phyloP scores from a whole-genome alignment of 1,140 invertebrate genomes.

The Brachionus paranguensis region DNA sequence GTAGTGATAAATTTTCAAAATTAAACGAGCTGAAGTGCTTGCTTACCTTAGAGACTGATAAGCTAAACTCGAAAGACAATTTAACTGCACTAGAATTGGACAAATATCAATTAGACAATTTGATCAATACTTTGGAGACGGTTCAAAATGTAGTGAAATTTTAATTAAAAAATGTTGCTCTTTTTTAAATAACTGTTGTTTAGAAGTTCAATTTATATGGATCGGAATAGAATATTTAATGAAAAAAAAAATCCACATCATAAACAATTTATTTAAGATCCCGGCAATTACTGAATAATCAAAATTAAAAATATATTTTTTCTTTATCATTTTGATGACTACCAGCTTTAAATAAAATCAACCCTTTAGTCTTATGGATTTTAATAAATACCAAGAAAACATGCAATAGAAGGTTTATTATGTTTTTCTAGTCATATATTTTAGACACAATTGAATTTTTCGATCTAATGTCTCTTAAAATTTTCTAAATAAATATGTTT shows the following conservation, averaged over 20 bases:
- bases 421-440: not conserved
- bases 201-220: not conserved
- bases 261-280: not conserved
- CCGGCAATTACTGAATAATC: not conserved
- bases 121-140: not conserved
- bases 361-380: not conserved
- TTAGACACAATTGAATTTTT: not conserved
- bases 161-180: not conserved
- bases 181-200: not conserved
- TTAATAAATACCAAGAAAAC: not conserved
- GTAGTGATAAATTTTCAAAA: slow-evolving; percentile 17
- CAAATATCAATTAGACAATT: slow-evolving; percentile 4
- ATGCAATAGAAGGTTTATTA: not conserved
- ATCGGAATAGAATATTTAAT: not conserved
- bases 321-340: not conserved
- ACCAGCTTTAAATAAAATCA: not conserved
- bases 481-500: not conserved
- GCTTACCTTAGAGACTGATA: not conserved
- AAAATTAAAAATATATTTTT: not conserved
- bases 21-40: not conserved
- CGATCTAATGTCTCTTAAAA: not conserved
- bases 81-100: not conserved
- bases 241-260: not conserved
- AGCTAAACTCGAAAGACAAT: not conserved
- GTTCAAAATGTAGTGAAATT: not conserved